A percentile compares a stretch with the other conserved stretches of the same genome.
Evolutionary conservation across 2,888 invertebrate genomes (phyloP).

Genomic region (Nemapogon koenigi): DNA sequence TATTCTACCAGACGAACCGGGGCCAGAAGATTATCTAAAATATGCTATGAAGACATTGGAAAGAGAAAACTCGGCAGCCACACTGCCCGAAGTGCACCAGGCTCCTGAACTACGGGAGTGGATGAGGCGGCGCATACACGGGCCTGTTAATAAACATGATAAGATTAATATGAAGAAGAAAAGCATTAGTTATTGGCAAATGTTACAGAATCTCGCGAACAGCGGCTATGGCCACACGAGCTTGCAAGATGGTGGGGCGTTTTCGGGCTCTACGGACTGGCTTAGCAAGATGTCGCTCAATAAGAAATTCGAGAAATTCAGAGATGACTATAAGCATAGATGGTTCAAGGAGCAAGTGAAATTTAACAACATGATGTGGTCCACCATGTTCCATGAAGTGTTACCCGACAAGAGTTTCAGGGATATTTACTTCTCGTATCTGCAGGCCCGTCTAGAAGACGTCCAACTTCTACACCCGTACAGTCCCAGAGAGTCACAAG

Average conservation of each 20-base stretch:
- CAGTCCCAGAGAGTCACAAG: conserved; percentile 26
- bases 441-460: conserved; percentile 31
- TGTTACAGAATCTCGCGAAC: conserved; percentile 25
- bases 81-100: conserved; percentile 40
- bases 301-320: conserved; percentile 30
- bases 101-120: conserved; percentile 47
- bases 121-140: conserved; percentile 45
- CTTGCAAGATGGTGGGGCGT: conserved; percentile 26
- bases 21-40: conserved; percentile 38
- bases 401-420: conserved; percentile 49
- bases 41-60: conserved; percentile 37
- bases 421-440: conserved; percentile 47
- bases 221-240: conserved; percentile 31
- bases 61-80: conserved; percentile 36
- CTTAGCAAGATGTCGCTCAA: conserved; percentile 31
- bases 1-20: conserved; percentile 34
- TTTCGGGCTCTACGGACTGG: conserved; percentile 32
- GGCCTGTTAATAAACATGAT: conserved; percentile 25
- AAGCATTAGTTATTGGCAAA: conserved; percentile 32
- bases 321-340: conserved; percentile 27
- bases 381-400: conserved; percentile 43
- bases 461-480: conserved; percentile 41
- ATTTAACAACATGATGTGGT: conserved; percentile 40
- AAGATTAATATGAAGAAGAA: conserved; percentile 25
- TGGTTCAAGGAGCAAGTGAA: conserved; percentile 34